Percentiles rank a stretch among this genome's conserved stretches.
Evolutionary conservation across 2,888 invertebrate species (phyloP).

Genomic region (Chaetogeoica ovagalla): DNA sequence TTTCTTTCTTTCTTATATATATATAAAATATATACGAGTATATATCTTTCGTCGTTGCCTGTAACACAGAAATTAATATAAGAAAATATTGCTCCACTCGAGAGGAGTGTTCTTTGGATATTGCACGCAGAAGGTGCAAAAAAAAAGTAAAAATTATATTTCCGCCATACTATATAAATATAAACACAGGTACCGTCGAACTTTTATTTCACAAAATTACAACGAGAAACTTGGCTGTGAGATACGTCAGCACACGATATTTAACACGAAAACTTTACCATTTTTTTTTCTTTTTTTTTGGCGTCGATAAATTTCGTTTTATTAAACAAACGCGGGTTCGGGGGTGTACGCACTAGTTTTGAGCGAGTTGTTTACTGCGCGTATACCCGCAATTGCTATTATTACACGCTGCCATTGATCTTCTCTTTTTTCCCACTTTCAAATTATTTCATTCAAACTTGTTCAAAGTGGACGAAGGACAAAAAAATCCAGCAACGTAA

Average conservation of each 20-base stretch:
- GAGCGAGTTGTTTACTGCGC: no score
- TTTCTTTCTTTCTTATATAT: not conserved
- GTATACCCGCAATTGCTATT: no score
- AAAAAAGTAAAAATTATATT: conserved; percentile 11
- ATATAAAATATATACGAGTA: not conserved
- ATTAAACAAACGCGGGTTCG: conserved; percentile 18
- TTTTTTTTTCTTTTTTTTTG: not conserved
- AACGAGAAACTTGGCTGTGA: conserved; percentile 13
- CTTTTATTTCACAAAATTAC: conserved; percentile 30
- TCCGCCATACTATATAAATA: not conserved
- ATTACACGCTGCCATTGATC: no score
- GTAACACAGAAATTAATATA: conserved; percentile 31
- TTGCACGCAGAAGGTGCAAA: conserved; percentile 23
- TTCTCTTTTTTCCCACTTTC: no score
- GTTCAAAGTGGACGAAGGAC: no score
- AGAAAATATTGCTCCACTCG: conserved; percentile 26
- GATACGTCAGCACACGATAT: conserved; percentile 28
- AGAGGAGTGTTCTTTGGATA: conserved; percentile 43
- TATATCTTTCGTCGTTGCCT: conserved; percentile 3
- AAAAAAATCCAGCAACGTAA: no score
- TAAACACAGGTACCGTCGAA: not conserved
- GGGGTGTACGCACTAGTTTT: no score
- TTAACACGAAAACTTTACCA: conserved; percentile 27
- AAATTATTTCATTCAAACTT: no score
- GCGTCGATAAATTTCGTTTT: conserved; percentile 21